Base-by-base conservation (phyloP, 2,113 vertebrate genomes). In the Erythrocercus mccallii region DNA sequence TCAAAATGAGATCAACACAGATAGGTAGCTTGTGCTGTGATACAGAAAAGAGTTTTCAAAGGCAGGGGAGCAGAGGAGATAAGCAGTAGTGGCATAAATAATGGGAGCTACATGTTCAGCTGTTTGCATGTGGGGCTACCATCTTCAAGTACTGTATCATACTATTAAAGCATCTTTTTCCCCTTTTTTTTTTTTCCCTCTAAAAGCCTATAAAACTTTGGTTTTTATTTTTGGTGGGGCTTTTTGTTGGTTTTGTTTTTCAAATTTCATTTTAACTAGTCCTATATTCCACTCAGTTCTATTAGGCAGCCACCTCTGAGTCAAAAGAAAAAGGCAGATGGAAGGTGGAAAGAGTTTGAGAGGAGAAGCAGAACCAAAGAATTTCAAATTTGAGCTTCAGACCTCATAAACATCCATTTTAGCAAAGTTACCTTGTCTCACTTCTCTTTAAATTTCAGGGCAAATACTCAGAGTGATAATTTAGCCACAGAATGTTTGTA, bases 401-500 rank as follows among this genome's bases (percentile, higher is more conserved):
- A 81, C 25, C 15, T 40, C 50, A 40, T 38, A 61, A 92, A 50
- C 28, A 90, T 42, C 24, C 38, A 27, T 83, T 86, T 60, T 17
- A 90, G 24, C 44, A 71, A 90, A 78, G 74, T 53, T 71, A 83
- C 86, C 82, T 88, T 74, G 44, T 60, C 54, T 64, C 45, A 40
- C 5, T 60, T 33, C 50, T 76, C 76, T 86, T 86, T 86, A 83
- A 30, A 37, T 81, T 86, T 48, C 21, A 25, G 70, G n/a, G 33
- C 57, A 96, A 94, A 89, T 79, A 82, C 81, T 80, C 54, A 51
- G 35, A 74, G 66, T 6, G 23, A 95, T 71, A 93, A 86, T 86
- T 95, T 88, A 96, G 87, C 72, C 76, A 62, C 58, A 48, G 82
- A 94, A 90, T 80, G 91, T 88, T 92, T 96, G 88, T 71, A 31